A percentile compares a stretch with the other conserved stretches of the same genome.
phyloP scores from a whole-genome alignment of 2,888 invertebrate genomes.

The Acleris emargana region DNA sequence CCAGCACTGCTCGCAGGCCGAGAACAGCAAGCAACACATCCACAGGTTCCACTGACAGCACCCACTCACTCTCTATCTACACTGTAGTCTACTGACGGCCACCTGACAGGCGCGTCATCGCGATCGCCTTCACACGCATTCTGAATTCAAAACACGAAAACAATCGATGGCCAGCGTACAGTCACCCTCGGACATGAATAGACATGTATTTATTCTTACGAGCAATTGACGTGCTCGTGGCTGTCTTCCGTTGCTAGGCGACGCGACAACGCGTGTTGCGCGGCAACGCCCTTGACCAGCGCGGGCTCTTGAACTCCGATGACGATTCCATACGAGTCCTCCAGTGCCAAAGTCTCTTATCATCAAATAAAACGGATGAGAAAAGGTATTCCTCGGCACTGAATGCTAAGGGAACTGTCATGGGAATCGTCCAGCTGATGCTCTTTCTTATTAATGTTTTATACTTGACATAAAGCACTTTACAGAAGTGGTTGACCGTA shows the following conservation, averaged over 20 bases:
- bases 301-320: constrained; percentile 8
- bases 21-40: constrained; percentile 68
- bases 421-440: too few species aligned
- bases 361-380: too few species aligned
- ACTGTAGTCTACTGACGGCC: constrained; percentile 8
- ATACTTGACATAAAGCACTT: too few species aligned
- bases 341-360: too few species aligned
- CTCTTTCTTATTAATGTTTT: too few species aligned
- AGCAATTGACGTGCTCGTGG: constrained; percentile 4
- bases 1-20: constrained; percentile 60
- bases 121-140: constrained; percentile 17
- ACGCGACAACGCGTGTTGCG: constrained; percentile 25
- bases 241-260: constrained; percentile 16
- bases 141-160: constrained; percentile 31
- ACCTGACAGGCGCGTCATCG: constrained; percentile 15
- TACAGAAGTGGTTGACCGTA: constrained; percentile 23
- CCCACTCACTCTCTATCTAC: constrained; percentile 3
- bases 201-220: constrained; percentile 1
- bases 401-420: too few species aligned
- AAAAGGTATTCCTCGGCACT: too few species aligned
- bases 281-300: constrained; percentile 6
- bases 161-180: constrained; percentile 27
- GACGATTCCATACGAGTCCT: background rate
- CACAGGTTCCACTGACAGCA: constrained; percentile 12
- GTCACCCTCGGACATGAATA: constrained; percentile 24